Evolutionary conservation across 2,113 vertebrate species (phyloP).

Genomic region (Dolichallabes microphthalmus): DNA sequence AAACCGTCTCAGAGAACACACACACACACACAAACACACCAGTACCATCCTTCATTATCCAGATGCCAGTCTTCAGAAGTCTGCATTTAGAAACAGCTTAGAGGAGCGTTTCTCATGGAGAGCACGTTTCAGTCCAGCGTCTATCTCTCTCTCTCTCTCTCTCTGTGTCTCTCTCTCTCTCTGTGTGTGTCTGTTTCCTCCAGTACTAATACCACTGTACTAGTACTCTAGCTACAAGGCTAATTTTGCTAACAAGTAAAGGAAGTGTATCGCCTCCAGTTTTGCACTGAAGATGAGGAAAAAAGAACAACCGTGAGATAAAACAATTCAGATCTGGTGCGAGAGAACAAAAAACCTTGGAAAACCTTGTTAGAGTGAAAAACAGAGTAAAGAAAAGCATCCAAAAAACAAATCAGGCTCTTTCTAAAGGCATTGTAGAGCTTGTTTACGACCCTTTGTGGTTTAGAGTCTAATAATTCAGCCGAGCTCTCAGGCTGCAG

Average conservation of each 20-base stretch:
- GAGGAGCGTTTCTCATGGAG: neutral
- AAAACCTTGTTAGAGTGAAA: neutral
- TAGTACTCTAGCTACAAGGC: neutral
- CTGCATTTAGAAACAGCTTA: neutral
- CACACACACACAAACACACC: neutral
- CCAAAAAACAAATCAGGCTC: constrained; percentile 30
- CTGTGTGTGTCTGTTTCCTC: too few species aligned
- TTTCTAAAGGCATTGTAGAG: constrained; percentile 23
- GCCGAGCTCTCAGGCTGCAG: constrained; percentile 38
- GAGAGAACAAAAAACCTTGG: too few species aligned
- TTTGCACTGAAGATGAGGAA: neutral
- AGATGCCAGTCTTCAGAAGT: neutral
- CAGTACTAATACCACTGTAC: neutral
- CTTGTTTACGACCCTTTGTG: constrained; percentile 38
- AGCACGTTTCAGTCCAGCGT: neutral
- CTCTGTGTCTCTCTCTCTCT: too few species aligned
- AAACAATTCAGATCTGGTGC: neutral
- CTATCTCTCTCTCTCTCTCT: too few species aligned
- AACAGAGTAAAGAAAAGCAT: constrained; percentile 9
- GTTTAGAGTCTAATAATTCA: constrained; percentile 49
- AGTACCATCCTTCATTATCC: neutral
- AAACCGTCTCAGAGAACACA: neutral
- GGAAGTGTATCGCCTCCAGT: neutral
- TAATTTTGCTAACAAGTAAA: neutral
- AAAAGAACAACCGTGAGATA: neutral